phyloP scores from a whole-genome alignment of 2,888 invertebrate genomes.

The Meteorus cinctellus region DNA sequence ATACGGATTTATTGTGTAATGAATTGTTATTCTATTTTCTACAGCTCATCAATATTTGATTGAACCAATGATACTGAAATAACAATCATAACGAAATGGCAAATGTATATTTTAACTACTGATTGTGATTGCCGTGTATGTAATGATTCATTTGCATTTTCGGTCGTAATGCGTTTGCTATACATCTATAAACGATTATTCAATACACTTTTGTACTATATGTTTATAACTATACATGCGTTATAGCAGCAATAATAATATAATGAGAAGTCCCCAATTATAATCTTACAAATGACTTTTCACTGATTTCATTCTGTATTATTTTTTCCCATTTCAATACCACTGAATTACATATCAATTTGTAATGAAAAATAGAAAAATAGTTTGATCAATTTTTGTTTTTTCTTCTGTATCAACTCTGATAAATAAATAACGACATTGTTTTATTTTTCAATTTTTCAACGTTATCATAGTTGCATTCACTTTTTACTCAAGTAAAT shows the following conservation, averaged over 20 bases:
- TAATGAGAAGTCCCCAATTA: background rate
- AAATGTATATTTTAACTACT: conserved; percentile 36
- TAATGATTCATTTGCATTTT: conserved; percentile 37
- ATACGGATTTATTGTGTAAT: conserved; percentile 1
- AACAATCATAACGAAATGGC: conserved; percentile 22
- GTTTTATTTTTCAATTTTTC: no score
- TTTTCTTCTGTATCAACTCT: no score
- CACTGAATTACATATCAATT: no score
- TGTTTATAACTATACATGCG: background rate
- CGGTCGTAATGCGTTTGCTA: conserved; percentile 34
- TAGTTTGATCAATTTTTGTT: no score
- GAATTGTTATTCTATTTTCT: conserved; percentile 1
- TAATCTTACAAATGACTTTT: background rate
- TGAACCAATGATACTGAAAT: conserved; percentile 2
- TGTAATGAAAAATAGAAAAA: no score
- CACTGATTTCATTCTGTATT: background rate
- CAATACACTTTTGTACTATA: background rate
- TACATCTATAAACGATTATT: conserved; percentile 27
- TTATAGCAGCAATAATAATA: conserved; percentile 19
- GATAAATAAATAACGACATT: no score
- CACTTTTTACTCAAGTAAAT: no score
- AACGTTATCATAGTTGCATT: no score
- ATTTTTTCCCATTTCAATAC: background rate
- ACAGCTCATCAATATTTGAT: conserved; percentile 4
- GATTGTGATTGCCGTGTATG: conserved; percentile 34